A percentile compares a stretch with the other conserved stretches of the same genome.
Conservation (phyloP, 1,140 invertebrate genomes). For the Ephestia elutella region DNA sequence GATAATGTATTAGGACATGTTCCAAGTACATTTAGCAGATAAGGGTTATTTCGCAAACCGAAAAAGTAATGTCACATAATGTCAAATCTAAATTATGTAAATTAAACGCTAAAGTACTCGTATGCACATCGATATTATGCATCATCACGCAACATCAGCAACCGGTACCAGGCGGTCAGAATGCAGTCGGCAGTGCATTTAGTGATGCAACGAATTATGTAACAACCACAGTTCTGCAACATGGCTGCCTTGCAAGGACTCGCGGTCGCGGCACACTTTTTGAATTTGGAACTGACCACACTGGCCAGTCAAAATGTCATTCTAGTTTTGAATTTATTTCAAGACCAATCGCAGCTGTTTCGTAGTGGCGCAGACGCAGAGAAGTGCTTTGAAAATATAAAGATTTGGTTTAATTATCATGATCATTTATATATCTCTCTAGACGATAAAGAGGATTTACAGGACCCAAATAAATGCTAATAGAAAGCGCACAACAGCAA, state of each 20-base stretch:
- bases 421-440: too few species aligned
- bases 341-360: neutral
- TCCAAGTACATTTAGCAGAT: too few species aligned
- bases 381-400: too few species aligned
- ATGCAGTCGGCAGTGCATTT: conserved; percentile 20
- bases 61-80: too few species aligned
- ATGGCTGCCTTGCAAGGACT: conserved; percentile 24
- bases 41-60: too few species aligned
- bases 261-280: conserved; percentile 18
- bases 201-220: conserved; percentile 24
- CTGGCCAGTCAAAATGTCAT: neutral
- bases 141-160: conserved; percentile 3
- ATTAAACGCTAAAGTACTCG: neutral
- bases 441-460: too few species aligned
- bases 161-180: neutral
- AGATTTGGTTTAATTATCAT: too few species aligned
- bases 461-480: too few species aligned
- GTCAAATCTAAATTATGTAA: neutral
- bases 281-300: conserved; percentile 6
- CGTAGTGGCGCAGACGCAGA: neutral
- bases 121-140: neutral
- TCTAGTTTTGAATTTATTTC: neutral
- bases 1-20: too few species aligned
- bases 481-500: too few species aligned
- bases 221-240: conserved; percentile 19